These are phyloP conservation scores for Oriolus oriolus DNA, from an alignment of 2,113 vertebrate species.

Conservation along the genomic window DNA sequence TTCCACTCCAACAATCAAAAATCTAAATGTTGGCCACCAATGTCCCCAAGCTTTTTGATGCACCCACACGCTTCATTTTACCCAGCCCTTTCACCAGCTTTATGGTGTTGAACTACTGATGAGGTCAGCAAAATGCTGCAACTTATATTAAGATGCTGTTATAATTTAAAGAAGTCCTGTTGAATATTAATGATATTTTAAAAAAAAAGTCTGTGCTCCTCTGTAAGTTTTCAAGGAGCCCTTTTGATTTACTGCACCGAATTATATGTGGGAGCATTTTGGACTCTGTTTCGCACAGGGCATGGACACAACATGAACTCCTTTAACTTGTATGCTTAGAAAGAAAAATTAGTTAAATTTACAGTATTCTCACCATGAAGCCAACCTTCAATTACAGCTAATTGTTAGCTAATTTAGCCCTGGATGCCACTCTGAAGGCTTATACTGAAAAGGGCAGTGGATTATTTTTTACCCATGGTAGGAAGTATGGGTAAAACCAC, in stretches of 20 bases:
- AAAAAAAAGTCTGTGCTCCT: not conserved
- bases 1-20: not conserved
- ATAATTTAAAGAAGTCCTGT: slow-evolving; percentile 10
- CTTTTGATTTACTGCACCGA: not conserved
- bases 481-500: slow-evolving; percentile 42
- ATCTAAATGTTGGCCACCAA: not conserved
- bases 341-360: slow-evolving; percentile 9
- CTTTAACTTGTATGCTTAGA: not conserved
- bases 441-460: slow-evolving; percentile 73
- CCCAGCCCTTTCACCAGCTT: not conserved
- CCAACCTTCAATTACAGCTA: slow-evolving; percentile 34
- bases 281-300: not conserved
- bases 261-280: not conserved
- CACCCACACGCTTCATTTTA: not conserved
- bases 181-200: not conserved
- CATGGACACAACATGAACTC: not conserved
- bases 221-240: not conserved
- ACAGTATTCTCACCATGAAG: not conserved
- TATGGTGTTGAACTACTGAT: not conserved
- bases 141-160: not conserved
- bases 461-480: slow-evolving; percentile 74
- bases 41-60: not conserved
- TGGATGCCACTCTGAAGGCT: slow-evolving; percentile 71
- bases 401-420: slow-evolving; percentile 77
- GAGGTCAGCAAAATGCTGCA: not conserved